Evolutionary conservation across 2,888 invertebrate genomes (phyloP).

Genomic region (Eupithecia centaureata): DNA sequence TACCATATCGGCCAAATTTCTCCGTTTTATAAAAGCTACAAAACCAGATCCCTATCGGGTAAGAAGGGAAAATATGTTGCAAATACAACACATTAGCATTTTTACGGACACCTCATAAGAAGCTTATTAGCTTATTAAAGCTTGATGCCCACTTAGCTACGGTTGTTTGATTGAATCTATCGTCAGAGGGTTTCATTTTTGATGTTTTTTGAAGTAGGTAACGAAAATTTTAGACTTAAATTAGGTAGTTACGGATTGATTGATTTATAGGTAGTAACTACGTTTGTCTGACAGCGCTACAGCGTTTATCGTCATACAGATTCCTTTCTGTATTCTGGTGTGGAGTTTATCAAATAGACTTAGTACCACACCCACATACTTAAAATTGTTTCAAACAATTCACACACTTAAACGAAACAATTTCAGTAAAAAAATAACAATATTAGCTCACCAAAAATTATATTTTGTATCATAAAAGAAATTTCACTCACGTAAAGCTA

Average conservation of each 20-base stretch:
- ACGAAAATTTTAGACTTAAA: neutral
- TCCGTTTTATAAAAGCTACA: slow-evolving; percentile 44
- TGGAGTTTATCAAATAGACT: too few species aligned
- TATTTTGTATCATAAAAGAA: too few species aligned
- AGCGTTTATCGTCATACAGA: too few species aligned
- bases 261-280: too few species aligned
- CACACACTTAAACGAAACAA: too few species aligned
- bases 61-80: slow-evolving; percentile 52
- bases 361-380: too few species aligned
- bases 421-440: too few species aligned
- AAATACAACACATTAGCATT: slow-evolving; percentile 56
- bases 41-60: slow-evolving; percentile 51
- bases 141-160: neutral
- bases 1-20: slow-evolving; percentile 40
- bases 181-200: neutral
- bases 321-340: too few species aligned
- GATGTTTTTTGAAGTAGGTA: neutral
- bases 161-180: neutral
- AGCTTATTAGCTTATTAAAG: slow-evolving; percentile 2
- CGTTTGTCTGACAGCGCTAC: too few species aligned
- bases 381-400: too few species aligned
- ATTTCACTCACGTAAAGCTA: too few species aligned
- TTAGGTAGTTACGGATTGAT: neutral
- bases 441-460: too few species aligned
- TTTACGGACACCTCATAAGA: slow-evolving; percentile 41